A percentile compares a stretch with the other conserved stretches of the same genome.
phyloP scores from a whole-genome alignment of 2,888 invertebrate species.

The Busseola fusca region DNA sequence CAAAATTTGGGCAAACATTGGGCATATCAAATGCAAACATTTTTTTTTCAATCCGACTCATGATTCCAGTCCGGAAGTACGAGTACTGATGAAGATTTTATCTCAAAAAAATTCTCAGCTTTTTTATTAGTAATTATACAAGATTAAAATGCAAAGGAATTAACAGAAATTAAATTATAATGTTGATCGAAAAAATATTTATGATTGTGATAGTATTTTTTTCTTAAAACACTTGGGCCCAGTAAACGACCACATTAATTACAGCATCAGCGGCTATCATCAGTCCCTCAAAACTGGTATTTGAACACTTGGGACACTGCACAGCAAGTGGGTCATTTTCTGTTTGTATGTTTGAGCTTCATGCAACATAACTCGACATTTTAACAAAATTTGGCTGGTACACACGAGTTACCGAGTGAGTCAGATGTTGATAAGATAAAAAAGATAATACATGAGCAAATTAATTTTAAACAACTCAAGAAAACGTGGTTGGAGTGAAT shows the following conservation, averaged over 20 bases:
- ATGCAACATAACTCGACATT: neutral
- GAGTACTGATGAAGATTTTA: too few relatives aligned
- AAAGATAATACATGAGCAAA: neutral
- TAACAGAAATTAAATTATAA: conserved; percentile 4
- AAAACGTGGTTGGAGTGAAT: neutral
- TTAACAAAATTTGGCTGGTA: neutral
- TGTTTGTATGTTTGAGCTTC: conserved; percentile 2
- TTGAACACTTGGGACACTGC: too few relatives aligned
- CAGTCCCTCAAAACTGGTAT: neutral
- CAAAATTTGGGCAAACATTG: too few relatives aligned
- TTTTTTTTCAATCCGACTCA: too few relatives aligned
- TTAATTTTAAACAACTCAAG: neutral
- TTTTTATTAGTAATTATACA: too few relatives aligned
- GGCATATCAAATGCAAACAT: too few relatives aligned
- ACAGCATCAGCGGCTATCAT: conserved; percentile 1
- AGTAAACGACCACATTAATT: neutral
- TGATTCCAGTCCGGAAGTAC: too few relatives aligned
- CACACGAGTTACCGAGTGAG: neutral
- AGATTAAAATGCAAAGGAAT: conserved; percentile 13
- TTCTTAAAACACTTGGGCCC: neutral
- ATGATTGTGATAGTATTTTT: conserved; percentile 1
- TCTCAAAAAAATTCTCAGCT: too few relatives aligned
- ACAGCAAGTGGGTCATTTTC: neutral
- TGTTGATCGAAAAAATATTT: conserved; percentile 2
- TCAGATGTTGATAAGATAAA: neutral